phyloP scores from a whole-genome alignment of 2,888 invertebrate genomes.

The Cynaeus angustus region DNA sequence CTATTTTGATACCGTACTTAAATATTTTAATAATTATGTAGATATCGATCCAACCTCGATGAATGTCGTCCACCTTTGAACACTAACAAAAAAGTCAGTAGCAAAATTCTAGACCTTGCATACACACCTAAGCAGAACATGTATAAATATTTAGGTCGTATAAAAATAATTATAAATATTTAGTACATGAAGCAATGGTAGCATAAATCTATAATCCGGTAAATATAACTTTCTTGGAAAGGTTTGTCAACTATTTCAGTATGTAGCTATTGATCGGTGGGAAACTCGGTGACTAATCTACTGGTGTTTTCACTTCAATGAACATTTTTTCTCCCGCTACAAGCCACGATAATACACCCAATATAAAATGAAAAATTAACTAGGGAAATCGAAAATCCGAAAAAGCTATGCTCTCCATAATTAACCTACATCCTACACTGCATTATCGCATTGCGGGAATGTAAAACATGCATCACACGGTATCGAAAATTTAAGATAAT shows the following conservation, averaged over 20 bases:
- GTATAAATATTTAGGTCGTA: constrained; percentile 1
- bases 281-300: constrained; percentile 1
- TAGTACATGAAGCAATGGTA: neutral
- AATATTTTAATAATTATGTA: no score
- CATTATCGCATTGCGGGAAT: no score
- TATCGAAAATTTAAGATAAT: no score
- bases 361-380: no score
- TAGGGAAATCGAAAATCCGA: no score
- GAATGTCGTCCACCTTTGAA: neutral
- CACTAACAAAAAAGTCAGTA: neutral
- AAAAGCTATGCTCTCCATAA: no score
- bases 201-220: constrained; percentile 6
- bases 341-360: neutral
- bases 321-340: neutral
- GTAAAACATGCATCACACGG: no score
- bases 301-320: constrained; percentile 1
- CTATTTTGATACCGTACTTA: no score
- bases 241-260: constrained; percentile 27
- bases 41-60: neutral
- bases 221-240: constrained; percentile 24
- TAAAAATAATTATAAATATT: constrained; percentile 4
- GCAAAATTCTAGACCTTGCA: neutral
- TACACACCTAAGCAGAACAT: neutral
- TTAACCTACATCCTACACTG: no score
- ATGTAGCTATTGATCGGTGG: constrained; percentile 19